Evolutionary conservation across 2,113 vertebrate genomes (phyloP).

Genomic region (Electrona antarctica): DNA sequence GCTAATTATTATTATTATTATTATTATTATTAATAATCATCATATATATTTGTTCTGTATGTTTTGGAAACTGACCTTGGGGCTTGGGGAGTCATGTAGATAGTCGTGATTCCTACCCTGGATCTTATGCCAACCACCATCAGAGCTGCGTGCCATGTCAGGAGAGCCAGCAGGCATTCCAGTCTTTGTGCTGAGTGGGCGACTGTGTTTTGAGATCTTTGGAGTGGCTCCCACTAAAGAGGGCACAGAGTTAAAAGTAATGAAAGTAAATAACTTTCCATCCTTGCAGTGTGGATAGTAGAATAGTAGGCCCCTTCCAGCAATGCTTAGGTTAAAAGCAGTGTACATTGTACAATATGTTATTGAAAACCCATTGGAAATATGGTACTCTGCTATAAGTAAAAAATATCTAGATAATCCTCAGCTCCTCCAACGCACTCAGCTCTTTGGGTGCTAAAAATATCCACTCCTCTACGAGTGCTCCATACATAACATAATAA

Average conservation of each 20-base stretch:
- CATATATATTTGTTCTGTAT: not conserved
- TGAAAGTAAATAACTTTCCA: no score
- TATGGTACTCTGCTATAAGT: no score
- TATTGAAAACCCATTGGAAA: not conserved
- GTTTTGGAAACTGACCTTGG: slow-evolving; percentile 49
- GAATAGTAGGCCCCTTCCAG: not conserved
- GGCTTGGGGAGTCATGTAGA: slow-evolving; percentile 40
- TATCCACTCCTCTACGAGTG: no score
- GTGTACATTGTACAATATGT: not conserved
- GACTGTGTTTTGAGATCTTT: slow-evolving; percentile 80
- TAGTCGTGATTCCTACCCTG: slow-evolving; percentile 83
- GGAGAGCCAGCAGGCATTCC: slow-evolving; percentile 45
- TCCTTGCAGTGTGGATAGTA: slow-evolving; percentile 4
- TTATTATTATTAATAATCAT: no score
- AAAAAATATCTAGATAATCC: no score
- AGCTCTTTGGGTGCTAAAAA: not conserved
- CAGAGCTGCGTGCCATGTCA: slow-evolving; percentile 71
- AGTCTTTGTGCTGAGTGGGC: slow-evolving; percentile 74
- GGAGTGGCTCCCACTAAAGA: slow-evolving; percentile 85
- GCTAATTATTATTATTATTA: no score
- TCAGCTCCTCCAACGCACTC: no score
- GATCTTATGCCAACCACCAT: slow-evolving; percentile 76
- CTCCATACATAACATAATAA: no score
- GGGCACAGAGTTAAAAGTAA: slow-evolving; percentile 11
- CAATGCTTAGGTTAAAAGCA: not conserved